Percentiles rank a stretch among this genome's conserved stretches.
Evolutionary conservation across 2,797 vertebrate genomes (phyloP).

Genomic region (Zalophus californianus): DNA sequence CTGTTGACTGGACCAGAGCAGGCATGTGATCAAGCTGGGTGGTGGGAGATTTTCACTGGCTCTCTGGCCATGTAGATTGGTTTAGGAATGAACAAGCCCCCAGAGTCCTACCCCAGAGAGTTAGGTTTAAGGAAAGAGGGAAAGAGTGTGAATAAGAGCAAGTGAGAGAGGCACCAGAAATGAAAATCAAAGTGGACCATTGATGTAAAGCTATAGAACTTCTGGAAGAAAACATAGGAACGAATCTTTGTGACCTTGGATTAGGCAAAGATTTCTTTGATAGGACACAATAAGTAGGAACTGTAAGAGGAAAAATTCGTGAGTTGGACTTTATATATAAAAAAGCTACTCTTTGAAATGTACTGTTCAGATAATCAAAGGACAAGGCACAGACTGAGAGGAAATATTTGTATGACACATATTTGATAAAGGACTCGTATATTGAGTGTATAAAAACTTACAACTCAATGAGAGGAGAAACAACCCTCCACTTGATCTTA

Average conservation of each 20-base stretch:
- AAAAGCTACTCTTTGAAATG: conserved; percentile 40
- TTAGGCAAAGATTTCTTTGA: conserved; percentile 34
- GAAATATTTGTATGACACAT: conserved; percentile 31
- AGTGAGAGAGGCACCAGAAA: neutral
- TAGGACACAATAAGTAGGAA: neutral
- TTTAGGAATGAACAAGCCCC: neutral
- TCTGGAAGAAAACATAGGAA: neutral
- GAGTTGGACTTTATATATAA: conserved; percentile 22
- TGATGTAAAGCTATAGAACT: neutral
- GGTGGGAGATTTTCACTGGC: neutral
- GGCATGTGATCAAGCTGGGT: neutral
- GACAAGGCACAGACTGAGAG: neutral
- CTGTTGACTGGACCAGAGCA: neutral
- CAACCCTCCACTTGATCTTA: neutral
- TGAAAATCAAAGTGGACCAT: neutral
- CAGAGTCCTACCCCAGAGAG: neutral
- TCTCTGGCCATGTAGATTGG: neutral
- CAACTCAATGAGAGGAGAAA: neutral
- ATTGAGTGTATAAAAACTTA: neutral
- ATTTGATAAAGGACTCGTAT: conserved; percentile 37
- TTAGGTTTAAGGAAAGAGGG: neutral
- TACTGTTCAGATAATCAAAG: conserved; percentile 35
- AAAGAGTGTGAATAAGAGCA: neutral
- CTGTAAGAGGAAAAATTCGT: neutral
- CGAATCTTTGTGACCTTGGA: neutral